Evolutionary conservation across 2,797 vertebrate species (phyloP), one percentile per base, ranked within the genome.

Genomic region (Rhincodon typus): DNA sequence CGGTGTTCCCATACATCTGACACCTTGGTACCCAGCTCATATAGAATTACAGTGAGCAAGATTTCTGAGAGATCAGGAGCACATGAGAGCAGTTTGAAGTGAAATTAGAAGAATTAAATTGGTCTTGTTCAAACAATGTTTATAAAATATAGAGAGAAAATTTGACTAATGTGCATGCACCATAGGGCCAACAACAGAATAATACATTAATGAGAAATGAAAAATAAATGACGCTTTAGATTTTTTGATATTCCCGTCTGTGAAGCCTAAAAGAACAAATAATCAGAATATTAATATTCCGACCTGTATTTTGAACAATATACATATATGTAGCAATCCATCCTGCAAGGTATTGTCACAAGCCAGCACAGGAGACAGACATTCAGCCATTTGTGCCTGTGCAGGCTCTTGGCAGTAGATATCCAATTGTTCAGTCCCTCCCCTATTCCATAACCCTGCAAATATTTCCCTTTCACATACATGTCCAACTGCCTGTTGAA

Each of bases 251-350:
- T 46, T 57, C 23, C 42, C 21, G 38, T 46, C 10, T 10, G 0
- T 62, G 57, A 62, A 7, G 5, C 25, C 46, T 30, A 72, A 67
- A 34, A 66, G 66, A 57, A 90, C 53, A 91, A 50, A 4, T 38
- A 13, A 82, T n/a, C 53, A 62, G 57, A 91, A 67, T 42, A 93
- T 93, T 67, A 93, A 93, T 93, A 67, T 93, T 69, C 38, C 42
- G 62, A 8, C n/a, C 7, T 23, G 62, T 66, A 21, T 84, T 67
- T n/a, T 67, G 34, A 67, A 13, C 53, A 62, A 57, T 34, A 6
- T 90, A 17, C 30, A 34, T 53, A 34, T 53, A n/a, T 13, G 2
- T 1, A 10, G n/a, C 38, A 84, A 84, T 25, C 38, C 23, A 84
- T 6, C 82, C n/a, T 69, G 7, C 34, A 38, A 69, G 1, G 38